phyloP scores from a whole-genome alignment of 2,113 vertebrate genomes.

The Rhynchomys soricoides region DNA sequence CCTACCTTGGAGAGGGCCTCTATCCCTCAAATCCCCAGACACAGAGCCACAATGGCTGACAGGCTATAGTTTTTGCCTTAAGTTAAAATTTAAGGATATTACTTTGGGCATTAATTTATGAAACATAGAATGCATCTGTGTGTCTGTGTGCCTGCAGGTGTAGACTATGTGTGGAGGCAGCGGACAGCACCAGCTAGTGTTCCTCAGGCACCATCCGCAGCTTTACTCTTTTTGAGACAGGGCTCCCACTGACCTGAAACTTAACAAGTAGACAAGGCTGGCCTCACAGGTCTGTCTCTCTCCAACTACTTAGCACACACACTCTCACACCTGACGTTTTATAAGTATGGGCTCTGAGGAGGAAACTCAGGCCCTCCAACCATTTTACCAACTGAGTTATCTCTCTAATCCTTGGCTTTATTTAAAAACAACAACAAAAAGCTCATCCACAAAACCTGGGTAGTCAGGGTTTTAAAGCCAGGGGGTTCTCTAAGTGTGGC shows the following conservation, averaged over 20 bases:
- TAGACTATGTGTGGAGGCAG: background rate
- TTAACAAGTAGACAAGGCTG: background rate
- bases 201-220: no score
- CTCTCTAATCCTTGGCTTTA: background rate
- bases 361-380: background rate
- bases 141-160: background rate
- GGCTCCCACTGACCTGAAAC: background rate
- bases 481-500: accelerated
- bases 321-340: background rate
- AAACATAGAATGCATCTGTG: background rate
- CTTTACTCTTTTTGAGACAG: background rate
- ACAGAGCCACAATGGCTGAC: background rate
- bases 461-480: background rate
- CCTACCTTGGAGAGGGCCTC: background rate
- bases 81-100: background rate
- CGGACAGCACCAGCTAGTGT: no score
- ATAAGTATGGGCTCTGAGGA: background rate
- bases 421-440: background rate
- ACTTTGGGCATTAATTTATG: background rate
- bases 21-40: background rate
- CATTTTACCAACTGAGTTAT: background rate
- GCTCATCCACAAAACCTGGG: background rate
- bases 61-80: background rate
- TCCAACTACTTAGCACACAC: background rate
- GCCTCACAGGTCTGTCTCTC: background rate